These are phyloP conservation scores for Paramormyrops kingsleyae DNA, from an alignment of 2,113 vertebrate genomes.

Conservation along the genomic window DNA sequence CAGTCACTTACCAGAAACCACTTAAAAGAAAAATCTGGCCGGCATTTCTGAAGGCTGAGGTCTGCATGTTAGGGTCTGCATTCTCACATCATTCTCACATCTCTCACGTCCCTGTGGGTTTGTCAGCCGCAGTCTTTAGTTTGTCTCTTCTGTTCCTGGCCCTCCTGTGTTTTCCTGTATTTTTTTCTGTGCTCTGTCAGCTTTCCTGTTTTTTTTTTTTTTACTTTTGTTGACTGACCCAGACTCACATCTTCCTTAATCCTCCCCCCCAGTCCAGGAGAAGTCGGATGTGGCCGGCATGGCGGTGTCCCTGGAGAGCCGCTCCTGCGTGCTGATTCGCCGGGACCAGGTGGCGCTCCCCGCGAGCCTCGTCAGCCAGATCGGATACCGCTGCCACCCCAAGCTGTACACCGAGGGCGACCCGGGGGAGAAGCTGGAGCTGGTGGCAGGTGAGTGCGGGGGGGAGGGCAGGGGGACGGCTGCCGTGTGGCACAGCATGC, in stretches of 20 bases:
- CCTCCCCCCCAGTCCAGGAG: conserved; percentile 59
- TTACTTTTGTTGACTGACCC: not conserved
- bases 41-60: not conserved
- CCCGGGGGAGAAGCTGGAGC: conserved; percentile 93
- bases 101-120: not conserved
- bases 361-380: conserved; percentile 95
- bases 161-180: not conserved
- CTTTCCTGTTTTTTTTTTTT: not conserved
- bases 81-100: not conserved
- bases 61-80: not conserved
- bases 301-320: conserved; percentile 78
- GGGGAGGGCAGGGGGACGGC: too few relatives aligned
- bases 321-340: conserved; percentile 90
- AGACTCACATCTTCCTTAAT: not conserved
- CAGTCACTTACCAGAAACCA: not conserved
- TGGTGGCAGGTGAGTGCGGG: conserved; percentile 75
- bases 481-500: not conserved
- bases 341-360: conserved; percentile 91
- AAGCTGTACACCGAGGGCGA: conserved; percentile 98
- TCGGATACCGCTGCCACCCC: conserved; percentile 96
- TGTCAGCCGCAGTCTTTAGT: not conserved
- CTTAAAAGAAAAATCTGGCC: not conserved
- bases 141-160: not conserved
- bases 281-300: conserved; percentile 72
- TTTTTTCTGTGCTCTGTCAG: not conserved